These are phyloP conservation scores for Toxotes chatareus DNA, from an alignment of 2,113 vertebrate species.

Conservation along the genomic window DNA sequence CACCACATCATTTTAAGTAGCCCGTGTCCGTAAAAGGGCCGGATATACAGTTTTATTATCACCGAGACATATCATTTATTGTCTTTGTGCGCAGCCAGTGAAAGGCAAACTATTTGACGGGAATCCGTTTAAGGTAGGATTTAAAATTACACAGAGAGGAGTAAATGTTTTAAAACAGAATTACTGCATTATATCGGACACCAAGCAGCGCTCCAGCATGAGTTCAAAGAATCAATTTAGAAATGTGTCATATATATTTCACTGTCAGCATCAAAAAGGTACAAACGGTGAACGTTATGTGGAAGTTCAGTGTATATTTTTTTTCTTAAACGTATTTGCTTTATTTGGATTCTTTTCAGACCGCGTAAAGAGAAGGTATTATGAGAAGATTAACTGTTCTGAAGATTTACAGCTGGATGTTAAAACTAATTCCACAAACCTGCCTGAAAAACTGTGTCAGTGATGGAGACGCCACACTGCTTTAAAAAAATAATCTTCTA, in stretches of 20 bases:
- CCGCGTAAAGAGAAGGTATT: not conserved
- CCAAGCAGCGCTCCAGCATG: too few species aligned
- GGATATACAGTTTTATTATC: not conserved
- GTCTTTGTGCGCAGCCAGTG: not conserved
- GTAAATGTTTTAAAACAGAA: not conserved
- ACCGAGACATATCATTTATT: not conserved
- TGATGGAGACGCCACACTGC: not conserved
- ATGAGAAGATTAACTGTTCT: not conserved
- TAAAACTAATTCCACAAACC: not conserved
- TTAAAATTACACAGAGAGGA: not conserved
- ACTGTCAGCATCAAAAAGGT: not conserved
- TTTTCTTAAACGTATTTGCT: not conserved
- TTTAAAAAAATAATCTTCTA: not conserved
- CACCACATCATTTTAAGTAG: not conserved
- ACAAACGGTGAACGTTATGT: too few species aligned
- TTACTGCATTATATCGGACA: not conserved
- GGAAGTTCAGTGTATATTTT: not conserved
- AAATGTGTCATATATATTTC: not conserved
- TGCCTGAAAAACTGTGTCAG: not conserved
- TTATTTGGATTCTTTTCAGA: not conserved
- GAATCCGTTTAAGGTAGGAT: not conserved
- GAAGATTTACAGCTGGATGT: not conserved
- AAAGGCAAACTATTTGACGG: not conserved
- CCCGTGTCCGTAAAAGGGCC: too few species aligned
- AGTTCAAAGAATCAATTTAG: not conserved